Percentiles rank a stretch among this genome's conserved stretches.
Evolutionary conservation across 2,797 vertebrate species (phyloP).

Genomic region (Dendrocincla tyrannina): DNA sequence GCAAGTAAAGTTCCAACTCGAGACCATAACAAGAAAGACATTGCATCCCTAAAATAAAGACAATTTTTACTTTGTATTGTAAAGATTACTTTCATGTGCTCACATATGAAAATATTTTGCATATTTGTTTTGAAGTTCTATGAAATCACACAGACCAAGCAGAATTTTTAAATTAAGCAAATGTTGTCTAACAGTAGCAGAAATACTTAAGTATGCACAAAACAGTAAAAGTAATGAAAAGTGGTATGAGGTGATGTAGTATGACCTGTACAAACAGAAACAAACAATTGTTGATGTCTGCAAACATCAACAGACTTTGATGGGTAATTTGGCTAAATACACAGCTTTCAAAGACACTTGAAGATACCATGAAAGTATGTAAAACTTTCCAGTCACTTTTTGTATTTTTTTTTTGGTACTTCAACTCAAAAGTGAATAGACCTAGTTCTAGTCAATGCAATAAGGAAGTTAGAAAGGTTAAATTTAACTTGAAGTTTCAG

Average conservation of each 20-base stretch:
- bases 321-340: not conserved
- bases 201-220: not conserved
- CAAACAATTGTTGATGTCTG: not conserved
- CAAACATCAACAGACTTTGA: not conserved
- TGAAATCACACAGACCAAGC: not conserved
- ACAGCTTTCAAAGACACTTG: not conserved
- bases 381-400: not conserved
- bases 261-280: not conserved
- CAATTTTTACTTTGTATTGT: not conserved
- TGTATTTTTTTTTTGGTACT: not conserved
- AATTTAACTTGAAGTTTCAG: not conserved
- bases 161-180: not conserved
- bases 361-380: fast-evolving
- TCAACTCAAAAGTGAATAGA: not conserved
- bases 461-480: not conserved
- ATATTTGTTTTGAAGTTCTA: not conserved
- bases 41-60: constrained; percentile 84
- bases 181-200: not conserved
- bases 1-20: constrained; percentile 88
- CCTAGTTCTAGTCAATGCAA: not conserved
- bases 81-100: not conserved
- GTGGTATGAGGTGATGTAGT: not conserved
- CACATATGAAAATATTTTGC: not conserved
- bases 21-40: constrained; percentile 95
- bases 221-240: not conserved